Evolutionary conservation across 2,113 vertebrate genomes (phyloP), one percentile per base, ranked within the genome.

Genomic region (Cebus imitator): DNA sequence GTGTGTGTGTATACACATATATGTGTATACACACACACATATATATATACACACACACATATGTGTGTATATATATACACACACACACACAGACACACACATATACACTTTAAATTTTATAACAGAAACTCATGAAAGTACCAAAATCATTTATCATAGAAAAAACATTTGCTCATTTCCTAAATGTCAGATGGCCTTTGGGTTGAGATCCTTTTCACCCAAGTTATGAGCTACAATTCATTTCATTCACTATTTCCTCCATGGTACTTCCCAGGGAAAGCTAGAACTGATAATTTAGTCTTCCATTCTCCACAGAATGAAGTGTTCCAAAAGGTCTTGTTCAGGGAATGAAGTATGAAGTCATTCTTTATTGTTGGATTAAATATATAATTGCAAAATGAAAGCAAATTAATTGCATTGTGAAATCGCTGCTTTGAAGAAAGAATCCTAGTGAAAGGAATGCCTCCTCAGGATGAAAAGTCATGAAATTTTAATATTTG

Each of bases 221-320:
- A 90, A 94, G 81, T 57, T n/a, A 81, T 92, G 43, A 78, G 25
- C 30, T 76, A 48, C 70, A 94, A 50, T 75, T 90, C 84, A 84
- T 25, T 52, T 70, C n/a, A 70, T 52, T 87, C 58, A 11, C 4
- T 73, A 30, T 55, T 23, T 55, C 12, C 20, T 68, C 35, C 37
- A 37, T 2, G 16, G 52, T n/a, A 81, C 43, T 35, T 21, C 48
- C 7, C 0, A 1, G 80, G 45, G 30, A 78, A 90, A 88, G n/a
- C 21, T 88, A 25, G 70, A 81, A 84, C 13, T 48, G 58, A 75
- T 8, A 2, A 57, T 27, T 61, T 8, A 14, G 5, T 72, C 43
- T 58, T n/a, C 61, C 21, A 50, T 87, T 55, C 64, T 48, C 11
- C 35, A 57, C 30, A 52, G 48, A 81, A 81, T 30, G 27, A 75